phyloP scores from a whole-genome alignment of 2,797 vertebrate genomes.

The Discoglossus pictus region DNA sequence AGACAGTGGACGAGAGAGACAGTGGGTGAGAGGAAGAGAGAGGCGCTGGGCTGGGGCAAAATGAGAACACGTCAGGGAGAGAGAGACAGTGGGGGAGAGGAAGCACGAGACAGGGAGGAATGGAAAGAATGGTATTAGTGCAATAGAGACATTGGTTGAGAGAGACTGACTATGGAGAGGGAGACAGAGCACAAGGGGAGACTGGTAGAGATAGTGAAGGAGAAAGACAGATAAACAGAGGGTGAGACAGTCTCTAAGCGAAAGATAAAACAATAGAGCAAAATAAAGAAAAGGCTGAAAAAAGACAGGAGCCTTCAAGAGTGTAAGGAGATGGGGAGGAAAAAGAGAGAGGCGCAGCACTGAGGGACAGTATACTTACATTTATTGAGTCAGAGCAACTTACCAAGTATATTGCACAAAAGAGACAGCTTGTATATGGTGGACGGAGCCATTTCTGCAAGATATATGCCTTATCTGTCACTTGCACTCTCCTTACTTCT shows the following conservation, averaged over 20 bases:
- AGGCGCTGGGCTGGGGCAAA: too few species aligned
- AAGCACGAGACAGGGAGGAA: not conserved
- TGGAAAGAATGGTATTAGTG: not conserved
- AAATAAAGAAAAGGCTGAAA: not conserved
- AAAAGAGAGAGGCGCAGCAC: too few species aligned
- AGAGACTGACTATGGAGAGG: not conserved
- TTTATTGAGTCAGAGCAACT: too few species aligned
- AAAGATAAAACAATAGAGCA: too few species aligned
- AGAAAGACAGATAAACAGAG: not conserved
- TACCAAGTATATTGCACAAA: constrained; percentile 3
- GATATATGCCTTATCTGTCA: too few species aligned
- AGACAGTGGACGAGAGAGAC: too few species aligned
- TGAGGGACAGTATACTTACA: too few species aligned
- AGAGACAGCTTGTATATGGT: not conserved
- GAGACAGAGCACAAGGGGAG: not conserved
- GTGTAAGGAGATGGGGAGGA: too few species aligned
- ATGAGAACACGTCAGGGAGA: not conserved
- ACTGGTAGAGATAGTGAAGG: not conserved
- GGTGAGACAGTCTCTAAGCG: too few species aligned
- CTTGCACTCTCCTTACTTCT: not conserved
- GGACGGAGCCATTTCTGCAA: not conserved
- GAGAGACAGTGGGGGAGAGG: not conserved
- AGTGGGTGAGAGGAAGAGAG: too few species aligned
- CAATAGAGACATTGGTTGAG: not conserved
- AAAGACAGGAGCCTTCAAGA: not conserved